Evolutionary conservation across 2,888 invertebrate species (phyloP).

Genomic region (Chalcosyrphus nemorum): DNA sequence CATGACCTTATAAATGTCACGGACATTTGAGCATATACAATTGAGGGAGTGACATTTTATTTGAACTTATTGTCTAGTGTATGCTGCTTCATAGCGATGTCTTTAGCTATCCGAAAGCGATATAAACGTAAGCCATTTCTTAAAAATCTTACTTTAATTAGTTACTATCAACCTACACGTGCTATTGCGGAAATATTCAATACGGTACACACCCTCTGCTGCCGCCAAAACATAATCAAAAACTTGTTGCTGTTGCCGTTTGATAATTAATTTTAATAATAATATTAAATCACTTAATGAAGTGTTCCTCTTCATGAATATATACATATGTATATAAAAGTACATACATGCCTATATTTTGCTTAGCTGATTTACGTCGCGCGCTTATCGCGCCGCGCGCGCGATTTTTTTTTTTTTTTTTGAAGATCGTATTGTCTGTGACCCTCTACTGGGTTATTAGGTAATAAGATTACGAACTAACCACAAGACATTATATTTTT

Average conservation of each 20-base stretch:
- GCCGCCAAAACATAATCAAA: neutral
- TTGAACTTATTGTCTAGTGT: no score
- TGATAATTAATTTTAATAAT: constrained; percentile 43
- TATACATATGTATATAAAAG: neutral
- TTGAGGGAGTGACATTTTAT: neutral
- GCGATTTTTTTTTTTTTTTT: no score
- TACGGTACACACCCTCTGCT: neutral
- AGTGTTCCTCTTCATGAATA: constrained; percentile 11
- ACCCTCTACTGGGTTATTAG: constrained; percentile 47
- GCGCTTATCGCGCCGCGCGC: constrained; percentile 34
- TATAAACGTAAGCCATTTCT: neutral
- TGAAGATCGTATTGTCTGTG: constrained; percentile 6
- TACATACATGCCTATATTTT: neutral
- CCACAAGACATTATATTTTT: neutral
- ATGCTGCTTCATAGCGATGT: neutral
- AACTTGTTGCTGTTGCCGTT: constrained; percentile 8
- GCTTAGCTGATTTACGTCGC: constrained; percentile 15
- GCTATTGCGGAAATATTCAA: constrained; percentile 31
- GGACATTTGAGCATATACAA: neutral
- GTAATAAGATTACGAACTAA: constrained; percentile 33
- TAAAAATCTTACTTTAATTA: neutral
- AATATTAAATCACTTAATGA: constrained; percentile 10
- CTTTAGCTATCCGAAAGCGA: neutral
- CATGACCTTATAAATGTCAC: neutral
- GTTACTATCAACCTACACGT: neutral